Evolutionary conservation across 2,113 vertebrate species (phyloP).

Genomic region (Sebastes fasciatus): DNA sequence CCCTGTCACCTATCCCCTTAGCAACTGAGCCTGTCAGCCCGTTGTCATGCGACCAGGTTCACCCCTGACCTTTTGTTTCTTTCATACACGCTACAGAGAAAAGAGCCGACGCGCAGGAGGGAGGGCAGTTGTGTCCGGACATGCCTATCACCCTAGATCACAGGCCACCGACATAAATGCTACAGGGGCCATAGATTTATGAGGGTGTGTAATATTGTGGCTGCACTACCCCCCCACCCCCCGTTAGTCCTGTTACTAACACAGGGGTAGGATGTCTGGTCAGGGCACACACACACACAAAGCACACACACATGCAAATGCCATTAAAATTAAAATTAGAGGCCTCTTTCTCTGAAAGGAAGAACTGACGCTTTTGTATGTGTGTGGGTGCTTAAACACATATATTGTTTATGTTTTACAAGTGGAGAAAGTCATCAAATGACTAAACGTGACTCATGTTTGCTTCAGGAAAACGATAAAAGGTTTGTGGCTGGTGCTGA

Average conservation of each 20-base stretch:
- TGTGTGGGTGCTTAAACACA: slow-evolving; percentile 13
- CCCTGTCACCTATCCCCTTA: slow-evolving; percentile 80
- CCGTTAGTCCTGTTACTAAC: slow-evolving; percentile 36
- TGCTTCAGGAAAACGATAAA: slow-evolving; percentile 23
- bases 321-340: slow-evolving; percentile 67
- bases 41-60: slow-evolving; percentile 70
- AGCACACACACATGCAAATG: slow-evolving; percentile 49
- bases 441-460: slow-evolving; percentile 57
- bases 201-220: slow-evolving; percentile 70
- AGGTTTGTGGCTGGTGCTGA: slow-evolving; percentile 15
- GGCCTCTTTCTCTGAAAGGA: slow-evolving; percentile 37
- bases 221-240: slow-evolving; percentile 12
- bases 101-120: slow-evolving; percentile 62
- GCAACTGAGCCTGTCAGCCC: slow-evolving; percentile 72
- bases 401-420: slow-evolving; percentile 50
- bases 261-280: slow-evolving; percentile 58
- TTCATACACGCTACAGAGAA: slow-evolving; percentile 68
- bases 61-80: slow-evolving; percentile 76
- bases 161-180: slow-evolving; percentile 72
- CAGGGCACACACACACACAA: slow-evolving; percentile 38
- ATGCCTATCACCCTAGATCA: slow-evolving; percentile 81
- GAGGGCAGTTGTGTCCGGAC: slow-evolving; percentile 74
- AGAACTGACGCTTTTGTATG: slow-evolving; percentile 25
- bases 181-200: slow-evolving; percentile 77
- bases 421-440: slow-evolving; percentile 39